A percentile compares a stretch with the other conserved stretches of the same genome.
Evolutionary conservation across 2,797 vertebrate species (phyloP).

Genomic region (Salarias fasciatus): DNA sequence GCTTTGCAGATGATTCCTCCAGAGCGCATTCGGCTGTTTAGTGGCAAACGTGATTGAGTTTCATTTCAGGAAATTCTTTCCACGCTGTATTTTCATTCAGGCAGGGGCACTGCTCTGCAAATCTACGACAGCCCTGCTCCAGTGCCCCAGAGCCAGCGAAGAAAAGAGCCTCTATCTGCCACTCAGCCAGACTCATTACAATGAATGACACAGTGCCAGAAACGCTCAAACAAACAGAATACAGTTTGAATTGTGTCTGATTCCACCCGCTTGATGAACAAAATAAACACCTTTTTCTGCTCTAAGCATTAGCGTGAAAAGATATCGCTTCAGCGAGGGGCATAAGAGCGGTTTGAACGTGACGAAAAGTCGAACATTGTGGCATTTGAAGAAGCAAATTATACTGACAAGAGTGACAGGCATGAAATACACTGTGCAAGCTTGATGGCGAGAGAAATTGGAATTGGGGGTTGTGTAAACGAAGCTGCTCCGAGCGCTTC

Average conservation of each 20-base stretch:
- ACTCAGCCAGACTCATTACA: conserved; percentile 52
- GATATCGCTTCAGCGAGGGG: conserved; percentile 18
- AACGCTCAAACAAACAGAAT: conserved; percentile 61
- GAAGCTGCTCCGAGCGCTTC: conserved; percentile 46
- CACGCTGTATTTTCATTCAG: conserved; percentile 70
- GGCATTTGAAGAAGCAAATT: conserved; percentile 28
- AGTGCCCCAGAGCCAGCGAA: conserved; percentile 48
- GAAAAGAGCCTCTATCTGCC: conserved; percentile 77
- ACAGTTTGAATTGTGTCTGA: conserved; percentile 31
- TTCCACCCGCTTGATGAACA: conserved; percentile 37
- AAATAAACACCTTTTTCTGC: conserved; percentile 28
- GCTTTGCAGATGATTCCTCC: conserved; percentile 66
- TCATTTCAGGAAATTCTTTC: conserved; percentile 85
- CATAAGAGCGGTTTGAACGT: conserved; percentile 25
- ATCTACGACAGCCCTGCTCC: conserved; percentile 35
- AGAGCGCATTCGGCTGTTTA: conserved; percentile 78
- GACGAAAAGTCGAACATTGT: conserved; percentile 16
- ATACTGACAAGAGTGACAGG: conserved; percentile 44
- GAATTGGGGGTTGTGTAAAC: conserved; percentile 55
- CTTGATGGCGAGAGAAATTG: conserved; percentile 52
- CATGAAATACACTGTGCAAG: conserved; percentile 53
- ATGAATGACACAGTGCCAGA: conserved; percentile 63
- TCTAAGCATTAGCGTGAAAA: conserved; percentile 20
- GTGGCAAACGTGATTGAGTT: conserved; percentile 82
- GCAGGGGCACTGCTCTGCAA: conserved; percentile 59